Evolutionary conservation across 1,140 invertebrate species (phyloP), one percentile per base, ranked within the genome.

Genomic region (Platyscapa corneri): DNA sequence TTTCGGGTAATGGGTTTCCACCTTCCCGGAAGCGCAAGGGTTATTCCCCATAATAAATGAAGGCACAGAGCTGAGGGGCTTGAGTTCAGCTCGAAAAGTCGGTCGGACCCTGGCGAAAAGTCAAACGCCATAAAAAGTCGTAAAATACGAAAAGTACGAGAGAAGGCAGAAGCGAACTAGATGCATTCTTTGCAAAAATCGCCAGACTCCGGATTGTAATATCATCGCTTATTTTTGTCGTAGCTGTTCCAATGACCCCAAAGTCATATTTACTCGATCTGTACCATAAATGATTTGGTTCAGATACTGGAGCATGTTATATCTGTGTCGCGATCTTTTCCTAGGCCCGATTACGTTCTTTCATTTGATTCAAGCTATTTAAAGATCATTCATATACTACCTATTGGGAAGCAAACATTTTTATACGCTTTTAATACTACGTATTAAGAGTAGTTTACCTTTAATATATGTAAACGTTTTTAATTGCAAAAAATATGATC

Each of bases 1-100:
- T 84, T 56, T 46, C 23, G 75, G 75, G 75, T 83, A 88, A 87
- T 86, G 77, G 84, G 78, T 80, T 79, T 64, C 34, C 49, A 74
- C 42, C 64, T 84, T 84, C 75, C 80, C n/a, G 76, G 86, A 88
- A 89, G 65, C 82, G 86, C 83, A 88, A 89, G 88, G 87, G 88
- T 90, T 90, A 87, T 87, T 79, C 65, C 56, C 60, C 67, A 14
- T 80, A 88, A 82, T 81, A 87, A 89, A 86, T 60, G 53, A 64
- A 72, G 53, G 6, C 16, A 49, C 75, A 12, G 30, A 14, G 75
- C 32, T 6, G 75, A 49, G 75, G 53, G 77, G 49, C 78, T 56
- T 10, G 30, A 77, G 1, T 23, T 18, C 34, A n/a, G 49, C 14
- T 23, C 56, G 30, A n/a, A 67, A 84, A 84, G 60, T 78, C 82